Evolutionary conservation across 1,140 invertebrate species (phyloP), one percentile per base, ranked within the genome.

Genomic region (Pomacea maculata): DNA sequence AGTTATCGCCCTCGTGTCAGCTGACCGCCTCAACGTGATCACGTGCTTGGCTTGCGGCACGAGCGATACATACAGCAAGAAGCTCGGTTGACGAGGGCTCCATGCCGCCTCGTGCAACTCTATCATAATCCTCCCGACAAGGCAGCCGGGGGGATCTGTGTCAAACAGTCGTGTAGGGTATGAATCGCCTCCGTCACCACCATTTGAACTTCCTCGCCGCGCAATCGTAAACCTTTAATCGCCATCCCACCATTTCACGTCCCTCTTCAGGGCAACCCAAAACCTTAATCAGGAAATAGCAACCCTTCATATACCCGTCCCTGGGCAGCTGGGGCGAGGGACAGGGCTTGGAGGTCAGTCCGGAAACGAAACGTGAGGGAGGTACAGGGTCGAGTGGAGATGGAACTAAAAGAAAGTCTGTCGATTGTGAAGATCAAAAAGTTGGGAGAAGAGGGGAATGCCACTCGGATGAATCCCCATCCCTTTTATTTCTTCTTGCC

Each of bases 211-310:
- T 55, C 19, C 55, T n/a, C 17, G 21, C 14, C 19, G 55, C 21
- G 57, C 57, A 65, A 76, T 76, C 64, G 57, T 63, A 64, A 76
- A 64, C 21, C 75, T 63, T 21, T 76, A 76, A 76, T 76, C 75
- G 75, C 57, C 57, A 19, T 14, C 19, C 57, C 55, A 63, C 54
- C 57, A 29, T 10, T 65, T 76, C 75, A 9, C 57, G 57, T 65
- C 34, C n/a, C 61, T 63, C 57, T 14, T 17, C 21, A 10, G 15
- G 57, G 75, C 9, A 76, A 76, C 75, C 75, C 25, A 34, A 76
- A n/a, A 63, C 75, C 75, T 19, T 65, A 63, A 76, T 76, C 75
- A 76, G 75, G 75, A 76, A 76, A 76, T 76, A 76, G 75, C 75
- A 63, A 64, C 61, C 75, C 75, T 63, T 19, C 57, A 19, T 19